Evolutionary conservation across 2,797 vertebrate genomes (phyloP).

Genomic region (Coregonus suidteri): DNA sequence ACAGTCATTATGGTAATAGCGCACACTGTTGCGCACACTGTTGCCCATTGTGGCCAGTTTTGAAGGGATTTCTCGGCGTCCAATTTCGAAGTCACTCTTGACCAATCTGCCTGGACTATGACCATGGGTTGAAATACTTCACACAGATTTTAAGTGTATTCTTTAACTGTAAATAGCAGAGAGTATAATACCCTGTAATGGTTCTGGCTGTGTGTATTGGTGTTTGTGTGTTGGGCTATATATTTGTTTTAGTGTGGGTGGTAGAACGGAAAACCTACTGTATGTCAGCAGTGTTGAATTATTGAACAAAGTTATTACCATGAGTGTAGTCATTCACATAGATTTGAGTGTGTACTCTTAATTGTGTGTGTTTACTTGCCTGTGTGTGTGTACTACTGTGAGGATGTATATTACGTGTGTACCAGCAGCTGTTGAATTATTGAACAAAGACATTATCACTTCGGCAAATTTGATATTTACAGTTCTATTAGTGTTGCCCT

Average conservation of each 20-base stretch:
- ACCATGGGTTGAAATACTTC: not conserved
- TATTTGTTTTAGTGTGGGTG: conserved; percentile 43
- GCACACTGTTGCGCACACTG: too few species aligned
- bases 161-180: not conserved
- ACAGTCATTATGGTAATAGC: too few species aligned
- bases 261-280: conserved; percentile 27
- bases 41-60: too few species aligned
- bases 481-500: conserved; percentile 63
- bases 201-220: not conserved
- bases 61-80: too few species aligned
- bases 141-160: not conserved
- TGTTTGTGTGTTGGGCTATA: conserved; percentile 18
- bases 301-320: not conserved
- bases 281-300: not conserved
- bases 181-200: not conserved
- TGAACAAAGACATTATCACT: conserved; percentile 55
- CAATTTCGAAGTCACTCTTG: too few species aligned
- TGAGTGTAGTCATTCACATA: not conserved
- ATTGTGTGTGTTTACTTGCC: not conserved
- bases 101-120: not conserved
- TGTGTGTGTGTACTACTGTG: conserved; percentile 41
- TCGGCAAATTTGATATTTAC: conserved; percentile 65
- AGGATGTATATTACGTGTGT: conserved; percentile 53
- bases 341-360: not conserved
- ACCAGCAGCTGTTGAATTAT: conserved; percentile 63